A percentile compares a stretch with the other conserved stretches of the same genome.
phyloP scores from a whole-genome alignment of 1,140 invertebrate species.

The Planococcus citri region DNA sequence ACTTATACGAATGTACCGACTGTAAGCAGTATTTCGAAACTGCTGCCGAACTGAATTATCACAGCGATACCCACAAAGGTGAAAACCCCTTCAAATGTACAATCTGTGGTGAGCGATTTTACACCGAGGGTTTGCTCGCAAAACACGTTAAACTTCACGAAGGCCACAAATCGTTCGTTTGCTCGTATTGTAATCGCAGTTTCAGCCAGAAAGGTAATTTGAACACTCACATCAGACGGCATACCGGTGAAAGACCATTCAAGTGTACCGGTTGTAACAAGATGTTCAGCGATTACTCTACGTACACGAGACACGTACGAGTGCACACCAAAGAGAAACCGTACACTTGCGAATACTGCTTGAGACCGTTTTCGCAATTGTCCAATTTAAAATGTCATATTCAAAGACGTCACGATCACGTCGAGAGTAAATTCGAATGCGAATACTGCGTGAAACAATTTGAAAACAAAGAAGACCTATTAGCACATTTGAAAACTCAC shows the following conservation, averaged over 20 bases:
- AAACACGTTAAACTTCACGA: constrained; percentile 5
- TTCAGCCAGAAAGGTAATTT: constrained; percentile 48
- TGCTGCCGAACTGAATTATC: constrained; percentile 62
- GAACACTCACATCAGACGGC: constrained; percentile 11
- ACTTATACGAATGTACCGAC: neutral
- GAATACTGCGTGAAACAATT: constrained; percentile 12
- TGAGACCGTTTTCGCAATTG: constrained; percentile 47
- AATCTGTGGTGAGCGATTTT: constrained; percentile 22
- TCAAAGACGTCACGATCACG: neutral
- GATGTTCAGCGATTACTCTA: constrained; percentile 61
- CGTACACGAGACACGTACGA: constrained; percentile 51
- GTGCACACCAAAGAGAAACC: constrained; percentile 60
- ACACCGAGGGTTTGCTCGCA: constrained; percentile 16
- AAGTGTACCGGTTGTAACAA: constrained; percentile 12
- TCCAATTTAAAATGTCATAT: constrained; percentile 31
- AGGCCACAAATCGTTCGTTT: constrained; percentile 9
- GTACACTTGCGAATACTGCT: constrained; percentile 62
- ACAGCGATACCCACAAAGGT: constrained; percentile 88
- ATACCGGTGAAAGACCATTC: constrained; percentile 20
- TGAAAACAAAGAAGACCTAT: neutral
- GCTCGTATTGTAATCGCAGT: constrained; percentile 10
- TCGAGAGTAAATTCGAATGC: neutral
- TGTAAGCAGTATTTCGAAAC: constrained; percentile 21
- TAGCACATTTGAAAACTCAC: constrained; percentile 25
- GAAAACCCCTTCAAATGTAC: constrained; percentile 74